Base-by-base conservation (phyloP, 2,113 vertebrate genomes). In the Climacteris rufus region DNA sequence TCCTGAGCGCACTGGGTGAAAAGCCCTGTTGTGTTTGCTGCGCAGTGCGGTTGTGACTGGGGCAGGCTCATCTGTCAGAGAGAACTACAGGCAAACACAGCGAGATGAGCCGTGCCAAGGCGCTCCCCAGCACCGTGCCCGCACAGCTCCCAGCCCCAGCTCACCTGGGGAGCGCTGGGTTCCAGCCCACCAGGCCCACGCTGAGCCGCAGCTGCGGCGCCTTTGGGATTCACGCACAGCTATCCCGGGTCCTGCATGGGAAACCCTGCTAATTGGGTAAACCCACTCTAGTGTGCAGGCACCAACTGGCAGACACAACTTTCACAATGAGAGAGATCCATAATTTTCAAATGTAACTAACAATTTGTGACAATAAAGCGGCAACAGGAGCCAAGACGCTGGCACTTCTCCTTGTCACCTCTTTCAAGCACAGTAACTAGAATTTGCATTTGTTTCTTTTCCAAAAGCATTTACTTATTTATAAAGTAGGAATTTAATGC, bases 281-380 rank as follows among this genome's bases (percentile, higher is more conserved):
- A 94, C 27, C 94, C 87, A 13, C 87, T 97, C 85, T 86, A 60
- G 82, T 96, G 94, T 90, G 37, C 79, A 87, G 85, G 59, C 90
- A 96, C 96, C 96, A 96, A 91, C 95, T 97, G 96, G 96, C 96
- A 96, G 87, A 23, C 68, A 60, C 82, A 40, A 83, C 94, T 70
- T 77, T 5, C 93, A 88, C 95, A 86, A 95, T 47, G 85, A 94
- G 93, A 83, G 24, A 83, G 82, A 88, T 94, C 93, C 85, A 9
- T 93, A 69, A 96, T 97, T 97, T 96, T 80, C 92, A 81, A 90
- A 96, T 96, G 92, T 97, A 96, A 96, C 94, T 96, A 97, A 97
- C 96, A 94, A 95, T 95, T 97, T 96, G 92, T 97, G 96, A 96
- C 95, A 95, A 95, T 86, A 93, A 96, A 94, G 76, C 90, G 49